Base-by-base conservation (phyloP, 1,140 invertebrate species). In the Nasonia longicornis region DNA sequence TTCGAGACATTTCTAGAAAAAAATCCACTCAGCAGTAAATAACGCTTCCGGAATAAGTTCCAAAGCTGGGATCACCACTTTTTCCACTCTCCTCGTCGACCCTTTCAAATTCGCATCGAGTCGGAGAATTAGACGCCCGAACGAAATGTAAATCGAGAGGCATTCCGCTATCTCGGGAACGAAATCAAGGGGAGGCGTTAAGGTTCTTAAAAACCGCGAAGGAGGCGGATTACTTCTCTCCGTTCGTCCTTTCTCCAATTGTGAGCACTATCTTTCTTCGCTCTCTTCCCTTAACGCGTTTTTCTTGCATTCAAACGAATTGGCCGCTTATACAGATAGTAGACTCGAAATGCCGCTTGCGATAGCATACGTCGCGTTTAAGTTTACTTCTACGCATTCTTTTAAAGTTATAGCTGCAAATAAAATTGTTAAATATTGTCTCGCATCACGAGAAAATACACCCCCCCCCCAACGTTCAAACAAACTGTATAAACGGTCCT, bases 121-220 rank as follows among this genome's bases (percentile, higher is more conserved):
- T 77, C 64, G 82, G 22, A 63, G 84, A 85, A 84, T 85, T 84
- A 85, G 82, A 69, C 70, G 81, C 70, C 83, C 45, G 63, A 86
- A 86, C 84, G 85, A 86, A 87, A 87, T 85, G 87, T 84, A 86
- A 88, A 89, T 52, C 63, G 3, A 64, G n/a, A 31, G 26, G 38
- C 35, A 80, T 38, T 35, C 22, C 69, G 29, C 81, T 88, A 87
- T 87, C 87, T 86, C 76, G 29, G 81, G 52, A 76, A 76, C 58
- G 75, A 29, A 84, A 84, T 77, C 67, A 75, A 79, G 75, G 84
- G 83, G 83, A 84, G 85, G 87, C 85, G 87, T 88, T 89, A 89
- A 89, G 88, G 87, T 88, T 88, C 89, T 90, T 89, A 89, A 89
- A 90, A 90, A 89, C 88, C 89, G 85, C 88, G 84, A 88, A 86